These are phyloP conservation scores for Tubulanus polymorphus DNA, from an alignment of 2,888 invertebrate species.

Conservation along the genomic window DNA sequence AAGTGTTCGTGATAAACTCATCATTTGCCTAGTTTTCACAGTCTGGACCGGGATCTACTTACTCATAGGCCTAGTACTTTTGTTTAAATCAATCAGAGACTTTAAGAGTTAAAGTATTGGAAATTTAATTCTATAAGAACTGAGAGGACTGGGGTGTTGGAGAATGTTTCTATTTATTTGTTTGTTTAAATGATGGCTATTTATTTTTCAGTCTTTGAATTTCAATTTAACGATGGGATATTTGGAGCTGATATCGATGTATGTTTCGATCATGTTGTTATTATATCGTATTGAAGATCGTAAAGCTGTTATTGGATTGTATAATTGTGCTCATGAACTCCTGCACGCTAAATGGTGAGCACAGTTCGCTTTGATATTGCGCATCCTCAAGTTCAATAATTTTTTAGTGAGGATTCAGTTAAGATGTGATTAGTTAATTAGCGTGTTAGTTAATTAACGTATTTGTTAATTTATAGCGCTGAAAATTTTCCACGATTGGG, in stretches of 20 bases:
- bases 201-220: constrained; percentile 67
- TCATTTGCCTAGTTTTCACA: too few species aligned
- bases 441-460: neutral
- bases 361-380: constrained; percentile 16
- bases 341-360: constrained; percentile 65
- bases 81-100: too few species aligned
- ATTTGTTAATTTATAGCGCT: neutral
- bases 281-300: constrained; percentile 97
- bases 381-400: neutral
- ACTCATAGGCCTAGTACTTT: too few species aligned
- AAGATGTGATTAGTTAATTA: too few species aligned
- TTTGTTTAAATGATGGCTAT: too few species aligned
- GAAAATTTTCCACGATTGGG: constrained; percentile 82
- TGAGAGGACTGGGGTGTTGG: too few species aligned
- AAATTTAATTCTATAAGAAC: too few species aligned
- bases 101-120: too few species aligned
- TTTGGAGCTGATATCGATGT: constrained; percentile 88
- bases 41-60: too few species aligned
- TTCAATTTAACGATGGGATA: constrained; percentile 95
- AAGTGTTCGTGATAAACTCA: too few species aligned
- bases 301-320: constrained; percentile 92
- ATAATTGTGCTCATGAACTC: constrained; percentile 97
- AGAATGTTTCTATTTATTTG: too few species aligned
- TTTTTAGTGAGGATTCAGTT: neutral
- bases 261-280: constrained; percentile 93